A percentile compares a stretch with the other conserved stretches of the same genome.
Evolutionary conservation across 2,113 vertebrate species (phyloP).

Genomic region (Laticauda colubrina): DNA sequence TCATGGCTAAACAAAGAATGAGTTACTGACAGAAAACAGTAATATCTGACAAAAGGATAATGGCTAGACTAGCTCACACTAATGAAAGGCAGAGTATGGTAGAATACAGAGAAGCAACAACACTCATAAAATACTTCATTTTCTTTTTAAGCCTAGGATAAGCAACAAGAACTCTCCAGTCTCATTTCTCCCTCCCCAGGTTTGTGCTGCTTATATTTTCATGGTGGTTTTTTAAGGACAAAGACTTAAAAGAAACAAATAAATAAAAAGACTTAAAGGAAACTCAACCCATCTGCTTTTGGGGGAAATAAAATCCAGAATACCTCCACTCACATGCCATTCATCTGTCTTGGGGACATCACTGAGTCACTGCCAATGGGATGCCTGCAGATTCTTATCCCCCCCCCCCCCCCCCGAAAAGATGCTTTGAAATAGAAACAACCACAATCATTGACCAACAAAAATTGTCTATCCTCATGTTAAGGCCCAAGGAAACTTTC

Average conservation of each 20-base stretch:
- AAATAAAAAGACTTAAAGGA: background rate
- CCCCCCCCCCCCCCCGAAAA: background rate
- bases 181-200: background rate
- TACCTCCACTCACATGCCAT: background rate
- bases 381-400: background rate
- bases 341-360: background rate
- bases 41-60: background rate
- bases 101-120: background rate
- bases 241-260: background rate
- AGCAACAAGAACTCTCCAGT: background rate
- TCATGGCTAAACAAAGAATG: background rate
- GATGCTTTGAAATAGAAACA: background rate
- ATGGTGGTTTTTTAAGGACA: background rate
- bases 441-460: background rate
- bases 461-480: background rate
- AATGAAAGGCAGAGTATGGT: background rate
- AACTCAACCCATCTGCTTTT: background rate
- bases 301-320: background rate
- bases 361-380: background rate
- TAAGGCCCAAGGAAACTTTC: background rate
- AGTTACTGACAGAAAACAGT: background rate
- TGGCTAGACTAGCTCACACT: background rate
- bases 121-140: background rate
- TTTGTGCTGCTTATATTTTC: background rate
- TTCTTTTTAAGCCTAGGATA: background rate